These are phyloP conservation scores for Habropoda laboriosa DNA, from an alignment of 1,140 invertebrate genomes.

Conservation along the genomic window DNA sequence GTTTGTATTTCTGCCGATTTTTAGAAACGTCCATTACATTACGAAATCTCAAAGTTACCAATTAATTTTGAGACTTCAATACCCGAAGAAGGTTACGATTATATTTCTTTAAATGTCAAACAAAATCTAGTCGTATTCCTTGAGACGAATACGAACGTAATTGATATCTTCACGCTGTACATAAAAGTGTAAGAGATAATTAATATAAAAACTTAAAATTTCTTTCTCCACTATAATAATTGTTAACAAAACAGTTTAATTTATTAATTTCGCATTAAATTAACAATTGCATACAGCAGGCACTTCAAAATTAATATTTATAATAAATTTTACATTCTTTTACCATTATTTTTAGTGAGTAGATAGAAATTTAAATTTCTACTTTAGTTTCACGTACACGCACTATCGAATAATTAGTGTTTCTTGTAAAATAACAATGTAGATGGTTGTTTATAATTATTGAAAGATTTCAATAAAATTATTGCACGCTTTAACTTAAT, in stretches of 20 bases:
- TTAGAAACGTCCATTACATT: slow-evolving; percentile 51
- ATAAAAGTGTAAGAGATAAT: not conserved
- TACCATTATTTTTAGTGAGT: too few species aligned
- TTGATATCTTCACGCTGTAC: slow-evolving; percentile 30
- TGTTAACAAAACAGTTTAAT: not conserved
- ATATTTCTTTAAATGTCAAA: not conserved
- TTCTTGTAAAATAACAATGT: too few species aligned
- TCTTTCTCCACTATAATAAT: not conserved
- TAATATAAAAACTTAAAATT: not conserved
- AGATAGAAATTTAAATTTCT: too few species aligned
- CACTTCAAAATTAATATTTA: too few species aligned
- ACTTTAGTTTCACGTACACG: too few species aligned
- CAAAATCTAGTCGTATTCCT: not conserved
- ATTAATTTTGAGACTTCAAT: slow-evolving; percentile 46
- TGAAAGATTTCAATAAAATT: too few species aligned
- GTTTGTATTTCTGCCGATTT: slow-evolving; percentile 23
- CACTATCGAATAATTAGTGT: too few species aligned
- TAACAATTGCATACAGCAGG: too few species aligned
- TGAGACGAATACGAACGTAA: not conserved
- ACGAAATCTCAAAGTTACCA: slow-evolving; percentile 40
- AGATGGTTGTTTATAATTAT: too few species aligned
- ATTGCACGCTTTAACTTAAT: too few species aligned
- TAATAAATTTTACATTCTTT: too few species aligned
- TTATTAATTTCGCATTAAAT: too few species aligned
- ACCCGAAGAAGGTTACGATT: slow-evolving; percentile 40